A percentile compares a stretch with the other conserved stretches of the same genome.
Evolutionary conservation across 2,113 vertebrate species (phyloP).

Genomic region (Neogale vison): DNA sequence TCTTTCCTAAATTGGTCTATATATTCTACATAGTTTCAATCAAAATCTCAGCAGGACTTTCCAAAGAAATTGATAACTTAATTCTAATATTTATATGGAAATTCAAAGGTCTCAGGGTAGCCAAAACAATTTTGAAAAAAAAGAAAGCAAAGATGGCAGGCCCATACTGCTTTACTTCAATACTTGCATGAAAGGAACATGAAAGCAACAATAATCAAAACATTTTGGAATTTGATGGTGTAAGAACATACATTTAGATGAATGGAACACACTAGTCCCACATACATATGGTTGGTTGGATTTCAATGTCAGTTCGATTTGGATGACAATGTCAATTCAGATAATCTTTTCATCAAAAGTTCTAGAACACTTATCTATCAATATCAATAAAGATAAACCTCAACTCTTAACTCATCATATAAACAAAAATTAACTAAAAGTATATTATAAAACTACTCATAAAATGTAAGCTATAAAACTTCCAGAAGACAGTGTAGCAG

Average conservation of each 20-base stretch:
- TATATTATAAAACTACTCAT: background rate
- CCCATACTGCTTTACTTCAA: background rate
- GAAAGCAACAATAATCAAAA: background rate
- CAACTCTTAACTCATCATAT: background rate
- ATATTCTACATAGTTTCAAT: background rate
- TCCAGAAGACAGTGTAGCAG: background rate
- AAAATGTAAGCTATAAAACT: background rate
- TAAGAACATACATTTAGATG: background rate
- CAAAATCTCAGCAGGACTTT: background rate
- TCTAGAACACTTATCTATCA: background rate
- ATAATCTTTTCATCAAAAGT: background rate
- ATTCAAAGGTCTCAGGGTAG: background rate
- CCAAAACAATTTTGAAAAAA: background rate
- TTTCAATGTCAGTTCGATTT: background rate
- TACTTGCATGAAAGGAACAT: background rate
- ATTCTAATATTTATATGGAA: background rate
- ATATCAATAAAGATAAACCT: background rate
- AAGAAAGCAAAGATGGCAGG: background rate
- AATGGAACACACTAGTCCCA: background rate
- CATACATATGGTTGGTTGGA: background rate
- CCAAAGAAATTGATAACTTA: background rate
- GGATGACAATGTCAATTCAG: too few relatives aligned
- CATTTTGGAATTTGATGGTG: background rate
- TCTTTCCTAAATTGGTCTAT: background rate
- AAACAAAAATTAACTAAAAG: background rate